Evolutionary conservation across 2,113 vertebrate genomes (phyloP), one percentile per base, ranked within the genome.

Genomic region (Bos indicus): DNA sequence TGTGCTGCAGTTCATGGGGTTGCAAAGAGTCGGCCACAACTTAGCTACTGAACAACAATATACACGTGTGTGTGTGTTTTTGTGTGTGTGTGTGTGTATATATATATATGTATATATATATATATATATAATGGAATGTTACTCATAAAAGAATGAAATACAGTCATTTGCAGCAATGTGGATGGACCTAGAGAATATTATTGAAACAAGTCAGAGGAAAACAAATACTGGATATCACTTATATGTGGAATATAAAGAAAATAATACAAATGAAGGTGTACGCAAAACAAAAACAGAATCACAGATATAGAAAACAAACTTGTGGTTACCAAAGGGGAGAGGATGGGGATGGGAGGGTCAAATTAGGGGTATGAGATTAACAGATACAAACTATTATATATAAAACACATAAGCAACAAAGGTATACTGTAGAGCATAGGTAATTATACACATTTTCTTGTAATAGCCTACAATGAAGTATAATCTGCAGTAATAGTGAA

Each of bases 21-120:
- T 0, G 2, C n/a, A 74, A 33, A 64, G n/a, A 74, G 67, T 74
- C 0, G 10, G 67, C 67, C 67, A 40, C n/a, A 74, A 74, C 67
- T 71, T 74, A 40, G n/a, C 1, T 0, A 71, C 67, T 71, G 19
- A 71, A 71, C 19, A 71, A 71, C 19, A 71, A 71, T 40, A 40
- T 71, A 23, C 19, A 1, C 11, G n/a, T 71, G 36, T 74, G 36
- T 40, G 67, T 74, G 19, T n/a, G 1, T 19, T 1, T 21, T 7
- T 71, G 19, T 71, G 9, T 74, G 10, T 74, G 9, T 71, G 8
- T 71, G 2, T 71, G 16, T n/a, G 0, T 67, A 0, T 67, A 0
- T 59, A 4, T 59, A 9, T 59, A 26, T 59, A 54, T 56, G 4
- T 57, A 5, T 59, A 2, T 67, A 3, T 71, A 0, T 26, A 7